Evolutionary conservation across 2,113 vertebrate genomes (phyloP), one percentile per base, ranked within the genome.

Genomic region (Potamarius usumacintae): DNA sequence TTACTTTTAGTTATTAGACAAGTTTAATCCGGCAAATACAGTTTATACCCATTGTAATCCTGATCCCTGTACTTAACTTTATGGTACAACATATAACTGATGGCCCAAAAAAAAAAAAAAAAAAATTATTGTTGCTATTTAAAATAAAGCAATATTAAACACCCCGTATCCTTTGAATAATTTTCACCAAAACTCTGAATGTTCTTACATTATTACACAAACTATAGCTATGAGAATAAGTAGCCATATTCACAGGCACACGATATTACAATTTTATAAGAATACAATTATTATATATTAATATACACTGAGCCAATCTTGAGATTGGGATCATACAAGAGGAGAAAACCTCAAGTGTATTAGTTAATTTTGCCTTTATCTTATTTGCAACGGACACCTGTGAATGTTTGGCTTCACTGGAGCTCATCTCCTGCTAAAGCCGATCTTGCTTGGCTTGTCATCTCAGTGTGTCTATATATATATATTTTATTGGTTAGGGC

Each of bases 351-450:
- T 77, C 20, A 48, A 18, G 4, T 50, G 1, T n/a, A 52, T 53
- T 50, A 12, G 9, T 62, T 82, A 20, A 34, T 10, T 25, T 57
- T 58, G 53, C 9, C 22, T 85, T 76, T 25, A 22, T 85, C 5
- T 52, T 52, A 4, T 78, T 63, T 78, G 58, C 42, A 20, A 67
- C 5, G 34, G 25, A 18, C 48, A 53, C 9, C 5, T 84, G n/a
- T 81, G 12, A 71, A 8, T 50, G 90, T 87, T 90, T 34, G 85
- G 93, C 93, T 93, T 87, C 93, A 94, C 25, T 95, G 94, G 93
- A 90, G 92, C 92, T 82, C 5, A 91, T 92, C 87, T 93, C 94
- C 94, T 91, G 83, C 85, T 83, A 86, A 57, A 92, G 85, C 92
- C 93, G 91, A 83, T 94, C 92, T 83, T 62, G 18, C 63, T 71